Evolutionary conservation across 1,140 invertebrate species (phyloP).

Genomic region (Drosophila tristis): DNA sequence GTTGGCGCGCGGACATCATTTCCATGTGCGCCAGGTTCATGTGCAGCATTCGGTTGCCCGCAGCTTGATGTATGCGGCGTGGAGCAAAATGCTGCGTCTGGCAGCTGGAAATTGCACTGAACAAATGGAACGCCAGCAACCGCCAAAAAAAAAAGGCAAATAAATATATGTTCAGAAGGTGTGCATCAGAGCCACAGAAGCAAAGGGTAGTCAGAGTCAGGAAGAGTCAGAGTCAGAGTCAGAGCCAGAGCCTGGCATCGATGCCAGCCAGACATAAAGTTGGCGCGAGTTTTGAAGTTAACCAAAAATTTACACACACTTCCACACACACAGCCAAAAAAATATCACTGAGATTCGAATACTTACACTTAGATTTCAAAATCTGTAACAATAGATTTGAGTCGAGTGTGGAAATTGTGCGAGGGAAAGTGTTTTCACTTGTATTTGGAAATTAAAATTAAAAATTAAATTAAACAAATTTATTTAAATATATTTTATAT

Average conservation of each 20-base stretch:
- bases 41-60: slow-evolving; percentile 18
- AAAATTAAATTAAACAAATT: no score
- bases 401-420: no score
- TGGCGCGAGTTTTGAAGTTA: slow-evolving; percentile 70
- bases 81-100: slow-evolving; percentile 54
- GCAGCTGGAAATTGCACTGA: slow-evolving; percentile 76
- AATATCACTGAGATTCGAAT: not conserved
- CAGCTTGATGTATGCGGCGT: slow-evolving; percentile 38
- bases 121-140: not conserved
- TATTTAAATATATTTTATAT: no score
- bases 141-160: slow-evolving; percentile 31
- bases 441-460: no score
- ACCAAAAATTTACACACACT: slow-evolving; percentile 72
- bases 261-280: slow-evolving; percentile 63
- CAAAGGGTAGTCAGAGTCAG: no score
- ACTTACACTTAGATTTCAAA: not conserved
- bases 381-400: no score
- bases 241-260: slow-evolving; percentile 36
- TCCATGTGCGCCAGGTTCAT: slow-evolving; percentile 35
- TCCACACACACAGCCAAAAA: not conserved
- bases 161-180: slow-evolving; percentile 45
- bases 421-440: no score
- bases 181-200: slow-evolving; percentile 9
- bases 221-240: no score
- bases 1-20: slow-evolving; percentile 37